Evolutionary conservation across 2,888 invertebrate species (phyloP), one percentile per base, ranked within the genome.

Genomic region (Eulithis testata): DNA sequence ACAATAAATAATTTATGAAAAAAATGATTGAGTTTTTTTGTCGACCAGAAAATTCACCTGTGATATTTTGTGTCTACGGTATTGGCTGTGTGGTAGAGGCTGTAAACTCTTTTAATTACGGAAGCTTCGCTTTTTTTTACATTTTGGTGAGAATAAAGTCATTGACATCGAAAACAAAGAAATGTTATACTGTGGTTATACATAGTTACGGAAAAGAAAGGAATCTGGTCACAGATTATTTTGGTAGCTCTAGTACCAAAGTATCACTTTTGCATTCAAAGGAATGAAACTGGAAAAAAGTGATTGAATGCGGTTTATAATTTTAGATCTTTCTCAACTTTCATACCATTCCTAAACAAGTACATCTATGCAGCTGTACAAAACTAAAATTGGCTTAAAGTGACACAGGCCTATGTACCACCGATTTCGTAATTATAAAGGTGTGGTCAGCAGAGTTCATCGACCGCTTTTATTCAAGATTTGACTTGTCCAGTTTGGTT

Each of bases 371-470:
- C 21, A 21, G 21, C 21, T 37, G 8, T 7, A 37, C 5, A 37
- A 37, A 37, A 37, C 37, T 37, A 8, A 37, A 37, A 37, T 7
- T 37, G 8, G 3, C 8, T 37, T 37, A 7, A 37, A 37, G 49
- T 49, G 49, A 49, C 49, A 11, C 11, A 21, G n/a, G 49, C 11
- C 50, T 4, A 4, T 12, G 6, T 12, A n/a, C 36, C 12, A 36
- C 36, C 14, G 21, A 49, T 49, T 21, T 49, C 7, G 49, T 52
- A 40, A 44, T 58, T 58, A 9, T 40, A 14, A 51, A 54, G 65
- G 69, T 56, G 64, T 68, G 70, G 63, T 65, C 65, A 68, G 50
- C 43, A 14, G 49, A 55, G 70, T 57, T 69, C 66, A 65, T 4
- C 36, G 64, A 68, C 67, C 72, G 27, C 58, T 40, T 40, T 60